These are phyloP conservation scores for Chloroceryle aenea DNA, from an alignment of 2,113 vertebrate species.

Conservation along the genomic window DNA sequence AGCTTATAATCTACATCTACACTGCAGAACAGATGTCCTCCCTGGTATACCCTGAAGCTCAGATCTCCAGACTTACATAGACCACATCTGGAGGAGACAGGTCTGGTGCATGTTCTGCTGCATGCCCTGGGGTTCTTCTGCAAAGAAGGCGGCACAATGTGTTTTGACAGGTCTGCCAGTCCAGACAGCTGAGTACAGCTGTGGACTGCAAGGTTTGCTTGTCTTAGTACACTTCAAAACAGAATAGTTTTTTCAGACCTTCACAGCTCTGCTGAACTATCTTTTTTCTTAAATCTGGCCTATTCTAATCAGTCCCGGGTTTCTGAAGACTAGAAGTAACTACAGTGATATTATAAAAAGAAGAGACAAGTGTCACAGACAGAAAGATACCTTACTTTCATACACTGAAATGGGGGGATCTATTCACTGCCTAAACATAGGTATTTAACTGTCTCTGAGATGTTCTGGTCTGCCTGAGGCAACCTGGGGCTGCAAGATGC, in stretches of 20 bases:
- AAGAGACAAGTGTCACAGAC: not conserved
- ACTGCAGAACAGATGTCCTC: not conserved
- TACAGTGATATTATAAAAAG: not conserved
- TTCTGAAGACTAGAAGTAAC: not conserved
- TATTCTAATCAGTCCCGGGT: not conserved
- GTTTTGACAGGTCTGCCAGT: not conserved
- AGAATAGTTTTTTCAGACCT: not conserved
- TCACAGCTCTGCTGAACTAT: not conserved
- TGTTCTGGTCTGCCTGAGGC: not conserved
- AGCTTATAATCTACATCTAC: not conserved
- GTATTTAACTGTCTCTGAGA: not conserved
- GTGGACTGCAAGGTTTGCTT: not conserved
- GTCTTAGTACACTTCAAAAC: not conserved
- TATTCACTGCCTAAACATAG: not conserved
- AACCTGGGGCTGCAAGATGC: not conserved
- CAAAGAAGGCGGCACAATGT: not conserved
- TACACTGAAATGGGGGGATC: not conserved
- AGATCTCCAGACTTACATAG: not conserved
- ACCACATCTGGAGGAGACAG: fast-evolving
- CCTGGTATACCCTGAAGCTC: not conserved
- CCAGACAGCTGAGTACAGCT: not conserved
- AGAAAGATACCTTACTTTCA: not conserved
- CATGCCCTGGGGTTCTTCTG: not conserved
- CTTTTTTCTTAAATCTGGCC: not conserved
- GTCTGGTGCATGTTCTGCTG: not conserved